These are phyloP conservation scores for Anguilla anguilla DNA, from an alignment of 2,797 vertebrate genomes.

Conservation along the genomic window DNA sequence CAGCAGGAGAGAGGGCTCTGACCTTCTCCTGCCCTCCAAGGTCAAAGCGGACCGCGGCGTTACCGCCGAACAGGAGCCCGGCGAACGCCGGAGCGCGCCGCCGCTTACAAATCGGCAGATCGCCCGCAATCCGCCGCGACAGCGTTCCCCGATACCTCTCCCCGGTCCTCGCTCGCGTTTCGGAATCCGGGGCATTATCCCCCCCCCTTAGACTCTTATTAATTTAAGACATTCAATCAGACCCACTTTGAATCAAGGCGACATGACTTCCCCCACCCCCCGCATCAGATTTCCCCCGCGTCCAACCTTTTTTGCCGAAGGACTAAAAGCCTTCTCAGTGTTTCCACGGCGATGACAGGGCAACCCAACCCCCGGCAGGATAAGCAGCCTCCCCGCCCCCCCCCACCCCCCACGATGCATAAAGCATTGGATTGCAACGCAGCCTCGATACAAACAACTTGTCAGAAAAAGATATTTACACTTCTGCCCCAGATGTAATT, in stretches of 20 bases:
- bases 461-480: slow-evolving; percentile 70
- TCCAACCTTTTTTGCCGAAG: slow-evolving; percentile 12
- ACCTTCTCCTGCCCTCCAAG: slow-evolving; percentile 49
- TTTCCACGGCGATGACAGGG: slow-evolving; percentile 60
- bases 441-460: slow-evolving; percentile 71
- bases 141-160: background rate
- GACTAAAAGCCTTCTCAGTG: slow-evolving; percentile 55
- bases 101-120: background rate
- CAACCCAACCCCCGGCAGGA: slow-evolving; percentile 40
- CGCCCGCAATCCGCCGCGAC: background rate
- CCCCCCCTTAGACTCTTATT: slow-evolving; percentile 39
- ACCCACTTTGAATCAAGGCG: slow-evolving; percentile 52
- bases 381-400: slow-evolving; percentile 28
- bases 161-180: background rate
- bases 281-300: slow-evolving; percentile 47
- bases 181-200: background rate
- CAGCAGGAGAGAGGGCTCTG: slow-evolving; percentile 30
- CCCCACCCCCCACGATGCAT: slow-evolving; percentile 51
- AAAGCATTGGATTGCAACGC: slow-evolving; percentile 66
- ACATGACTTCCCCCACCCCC: slow-evolving; percentile 48
- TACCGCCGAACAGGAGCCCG: background rate
- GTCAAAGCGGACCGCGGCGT: slow-evolving; percentile 41
- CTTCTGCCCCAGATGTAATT: slow-evolving; percentile 67
- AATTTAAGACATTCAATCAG: slow-evolving; percentile 57
- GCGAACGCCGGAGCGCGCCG: background rate